Evolutionary conservation across 2,797 vertebrate species (phyloP).

Genomic region (Chromobotia macracanthus): DNA sequence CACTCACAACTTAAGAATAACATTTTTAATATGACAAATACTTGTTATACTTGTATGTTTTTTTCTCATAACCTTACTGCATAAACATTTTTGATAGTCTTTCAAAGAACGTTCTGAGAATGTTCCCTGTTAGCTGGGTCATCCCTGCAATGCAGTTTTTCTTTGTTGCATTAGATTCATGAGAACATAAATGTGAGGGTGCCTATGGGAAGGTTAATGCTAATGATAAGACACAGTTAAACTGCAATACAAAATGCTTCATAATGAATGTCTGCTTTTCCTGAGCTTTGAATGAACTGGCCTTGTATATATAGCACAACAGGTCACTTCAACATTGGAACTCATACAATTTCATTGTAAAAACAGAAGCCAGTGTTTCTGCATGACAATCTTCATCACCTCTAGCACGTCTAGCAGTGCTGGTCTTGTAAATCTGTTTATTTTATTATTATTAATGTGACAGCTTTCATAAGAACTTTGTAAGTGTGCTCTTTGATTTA

Average conservation of each 20-base stretch:
- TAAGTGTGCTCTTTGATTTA: conserved; percentile 40
- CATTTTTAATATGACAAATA: too few species aligned
- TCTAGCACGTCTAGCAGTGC: conserved; percentile 10
- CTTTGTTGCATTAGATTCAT: not conserved
- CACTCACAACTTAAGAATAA: too few species aligned
- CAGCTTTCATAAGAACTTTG: conserved; percentile 1
- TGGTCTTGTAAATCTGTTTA: conserved; percentile 19
- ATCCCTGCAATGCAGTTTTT: not conserved
- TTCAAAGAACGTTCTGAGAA: too few species aligned
- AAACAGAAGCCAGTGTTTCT: conserved; percentile 11
- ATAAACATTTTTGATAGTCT: too few species aligned
- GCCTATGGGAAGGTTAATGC: not conserved
- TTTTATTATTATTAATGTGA: not conserved
- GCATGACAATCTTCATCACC: conserved; percentile 25
- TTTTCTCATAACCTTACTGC: too few species aligned
- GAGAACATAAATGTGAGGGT: conserved; percentile 10
- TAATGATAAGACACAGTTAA: not conserved
- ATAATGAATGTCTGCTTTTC: not conserved
- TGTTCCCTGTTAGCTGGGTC: too few species aligned
- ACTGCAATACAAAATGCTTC: not conserved
- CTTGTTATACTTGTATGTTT: too few species aligned
- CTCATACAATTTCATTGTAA: conserved; percentile 28
- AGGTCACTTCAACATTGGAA: conserved; percentile 38
- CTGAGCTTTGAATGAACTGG: not conserved
- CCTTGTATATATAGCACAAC: conserved; percentile 42